phyloP scores from a whole-genome alignment of 2,797 vertebrate genomes.

The Epinephelus malabaricus region DNA sequence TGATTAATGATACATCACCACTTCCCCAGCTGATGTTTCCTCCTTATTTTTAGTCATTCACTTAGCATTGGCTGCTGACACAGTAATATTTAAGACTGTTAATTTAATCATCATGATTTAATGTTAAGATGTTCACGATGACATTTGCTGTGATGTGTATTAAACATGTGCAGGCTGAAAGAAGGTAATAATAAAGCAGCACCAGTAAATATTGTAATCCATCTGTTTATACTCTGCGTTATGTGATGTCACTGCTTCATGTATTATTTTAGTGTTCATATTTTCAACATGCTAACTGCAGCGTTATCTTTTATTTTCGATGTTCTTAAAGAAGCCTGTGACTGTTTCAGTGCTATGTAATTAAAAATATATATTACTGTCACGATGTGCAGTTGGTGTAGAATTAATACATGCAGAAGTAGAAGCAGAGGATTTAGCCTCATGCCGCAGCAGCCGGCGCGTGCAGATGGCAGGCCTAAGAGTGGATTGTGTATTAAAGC shows the following conservation, averaged over 20 bases:
- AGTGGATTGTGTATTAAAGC: constrained; percentile 79
- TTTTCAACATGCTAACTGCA: background rate
- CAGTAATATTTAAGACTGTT: background rate
- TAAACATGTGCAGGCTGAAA: background rate
- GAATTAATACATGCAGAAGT: constrained; percentile 30
- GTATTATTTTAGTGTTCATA: background rate
- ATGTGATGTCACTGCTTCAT: background rate
- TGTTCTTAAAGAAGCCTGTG: background rate
- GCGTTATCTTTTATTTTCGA: background rate
- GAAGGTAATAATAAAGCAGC: background rate
- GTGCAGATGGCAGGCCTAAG: constrained; percentile 83
- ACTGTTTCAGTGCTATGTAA: constrained; percentile 3
- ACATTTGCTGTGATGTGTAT: background rate
- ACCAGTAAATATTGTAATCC: background rate
- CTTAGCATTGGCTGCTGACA: background rate
- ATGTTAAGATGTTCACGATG: background rate
- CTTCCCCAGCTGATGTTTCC: background rate
- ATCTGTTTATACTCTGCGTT: background rate
- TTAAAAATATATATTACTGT: constrained; percentile 17
- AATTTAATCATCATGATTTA: too few relatives aligned
- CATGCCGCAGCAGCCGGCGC: constrained; percentile 76
- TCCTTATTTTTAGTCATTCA: background rate
- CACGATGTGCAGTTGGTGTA: constrained; percentile 8
- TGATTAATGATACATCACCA: background rate
- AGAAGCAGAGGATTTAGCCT: constrained; percentile 51